Evolutionary conservation across 2,113 vertebrate species (phyloP).

Genomic region (Megaceryle maxima): DNA sequence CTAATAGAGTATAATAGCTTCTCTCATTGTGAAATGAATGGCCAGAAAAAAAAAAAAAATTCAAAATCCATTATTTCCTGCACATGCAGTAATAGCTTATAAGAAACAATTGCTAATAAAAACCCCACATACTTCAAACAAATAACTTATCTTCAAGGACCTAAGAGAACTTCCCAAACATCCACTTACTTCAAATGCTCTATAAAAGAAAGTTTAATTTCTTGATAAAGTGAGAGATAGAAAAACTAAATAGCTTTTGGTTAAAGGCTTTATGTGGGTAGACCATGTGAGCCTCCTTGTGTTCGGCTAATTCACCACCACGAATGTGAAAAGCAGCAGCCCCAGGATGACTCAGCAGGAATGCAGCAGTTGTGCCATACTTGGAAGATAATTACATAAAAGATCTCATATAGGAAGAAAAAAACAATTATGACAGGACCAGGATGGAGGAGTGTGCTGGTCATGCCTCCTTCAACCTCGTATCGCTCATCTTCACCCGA

Average conservation of each 20-base stretch:
- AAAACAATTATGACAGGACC: neutral
- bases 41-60: neutral
- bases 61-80: neutral
- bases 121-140: neutral
- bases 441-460: neutral
- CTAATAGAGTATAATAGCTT: neutral
- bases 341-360: neutral
- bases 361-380: neutral
- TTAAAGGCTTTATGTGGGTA: neutral
- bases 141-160: neutral
- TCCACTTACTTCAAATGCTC: neutral
- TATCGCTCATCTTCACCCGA: fast-evolving
- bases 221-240: neutral
- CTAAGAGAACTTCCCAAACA: constrained; percentile 43
- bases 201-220: neutral
- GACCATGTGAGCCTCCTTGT: neutral
- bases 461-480: neutral
- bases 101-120: neutral
- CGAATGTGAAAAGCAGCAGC: fast-evolving
- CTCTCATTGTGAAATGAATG: neutral
- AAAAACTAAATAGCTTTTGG: neutral
- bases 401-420: neutral
- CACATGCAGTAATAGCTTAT: neutral
- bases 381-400: neutral
- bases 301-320: neutral